These are phyloP conservation scores for Gallinago solitaria DNA, from an alignment of 2,797 vertebrate genomes.

Conservation along the genomic window DNA sequence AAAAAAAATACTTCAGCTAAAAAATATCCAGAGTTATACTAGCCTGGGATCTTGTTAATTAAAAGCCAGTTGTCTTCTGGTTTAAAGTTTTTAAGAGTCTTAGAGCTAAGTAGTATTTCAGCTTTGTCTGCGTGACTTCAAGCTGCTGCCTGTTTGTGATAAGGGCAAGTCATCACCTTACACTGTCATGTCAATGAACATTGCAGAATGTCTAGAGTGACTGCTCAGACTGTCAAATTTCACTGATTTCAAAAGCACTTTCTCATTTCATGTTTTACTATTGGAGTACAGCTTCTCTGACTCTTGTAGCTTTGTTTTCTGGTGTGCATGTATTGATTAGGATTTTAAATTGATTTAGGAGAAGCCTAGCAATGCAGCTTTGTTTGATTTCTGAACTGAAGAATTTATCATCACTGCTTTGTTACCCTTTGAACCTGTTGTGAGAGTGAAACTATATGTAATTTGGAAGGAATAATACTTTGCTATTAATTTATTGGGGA, in stretches of 20 bases:
- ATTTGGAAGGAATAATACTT: background rate
- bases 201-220: background rate
- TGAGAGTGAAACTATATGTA: background rate
- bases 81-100: conserved; percentile 15
- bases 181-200: background rate
- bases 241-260: background rate
- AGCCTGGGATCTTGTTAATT: background rate
- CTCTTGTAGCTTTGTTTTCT: background rate
- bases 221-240: background rate
- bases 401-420: background rate
- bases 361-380: background rate
- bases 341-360: background rate
- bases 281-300: background rate
- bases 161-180: conserved; percentile 31
- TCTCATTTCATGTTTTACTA: background rate
- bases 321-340: background rate
- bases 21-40: background rate
- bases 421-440: background rate
- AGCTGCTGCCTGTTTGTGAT: conserved; percentile 14
- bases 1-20: conserved; percentile 2
- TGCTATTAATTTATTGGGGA: background rate
- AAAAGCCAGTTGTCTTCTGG: background rate
- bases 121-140: background rate
- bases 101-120: background rate
- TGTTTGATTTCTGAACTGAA: background rate